These are phyloP conservation scores for Drosophila kepulauana DNA, from an alignment of 1,140 invertebrate species.

Conservation along the genomic window DNA sequence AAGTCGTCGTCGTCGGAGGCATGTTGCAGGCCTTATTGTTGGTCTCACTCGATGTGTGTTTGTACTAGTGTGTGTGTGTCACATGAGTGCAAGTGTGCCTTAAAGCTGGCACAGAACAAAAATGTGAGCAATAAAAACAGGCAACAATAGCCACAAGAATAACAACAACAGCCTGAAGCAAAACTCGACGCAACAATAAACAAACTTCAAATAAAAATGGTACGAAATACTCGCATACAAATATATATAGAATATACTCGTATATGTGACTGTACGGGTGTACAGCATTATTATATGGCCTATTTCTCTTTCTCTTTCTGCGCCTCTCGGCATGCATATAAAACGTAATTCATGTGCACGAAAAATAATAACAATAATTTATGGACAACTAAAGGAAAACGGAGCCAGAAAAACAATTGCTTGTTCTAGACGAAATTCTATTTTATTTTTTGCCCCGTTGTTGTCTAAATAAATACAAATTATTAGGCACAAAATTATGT, in stretches of 20 bases:
- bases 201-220: constrained; percentile 47
- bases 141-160: constrained; percentile 43
- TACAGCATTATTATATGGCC: constrained; percentile 20
- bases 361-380: constrained; percentile 49
- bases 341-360: constrained; percentile 61
- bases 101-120: constrained; percentile 45
- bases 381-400: constrained; percentile 38
- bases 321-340: constrained; percentile 43
- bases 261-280: constrained; percentile 17
- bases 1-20: constrained; percentile 1
- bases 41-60: neutral
- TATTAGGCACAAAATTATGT: constrained; percentile 73
- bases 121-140: constrained; percentile 64
- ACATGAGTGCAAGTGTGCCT: constrained; percentile 62
- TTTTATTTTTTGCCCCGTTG: constrained; percentile 5
- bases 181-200: constrained; percentile 48
- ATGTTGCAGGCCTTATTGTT: constrained; percentile 23
- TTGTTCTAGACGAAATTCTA: constrained; percentile 24
- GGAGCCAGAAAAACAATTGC: constrained; percentile 54
- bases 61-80: constrained; percentile 24
- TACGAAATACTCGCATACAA: constrained; percentile 24
- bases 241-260: neutral
- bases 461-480: constrained; percentile 45
- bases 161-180: constrained; percentile 44
- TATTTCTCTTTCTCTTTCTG: constrained; percentile 3